phyloP scores from a whole-genome alignment of 2,888 invertebrate species.

The Melanophora roralis region DNA sequence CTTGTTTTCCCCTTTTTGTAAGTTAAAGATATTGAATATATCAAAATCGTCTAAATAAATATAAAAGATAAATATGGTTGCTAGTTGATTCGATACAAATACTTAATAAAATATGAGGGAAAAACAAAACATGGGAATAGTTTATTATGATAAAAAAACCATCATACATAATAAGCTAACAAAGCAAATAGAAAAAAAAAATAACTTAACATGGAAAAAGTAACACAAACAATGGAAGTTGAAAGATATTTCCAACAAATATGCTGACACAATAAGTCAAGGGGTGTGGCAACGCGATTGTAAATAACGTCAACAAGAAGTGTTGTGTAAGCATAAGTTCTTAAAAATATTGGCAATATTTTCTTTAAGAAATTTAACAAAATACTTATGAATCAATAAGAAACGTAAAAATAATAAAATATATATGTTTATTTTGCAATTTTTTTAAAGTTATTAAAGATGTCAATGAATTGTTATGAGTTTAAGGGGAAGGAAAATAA shows the following conservation, averaged over 20 bases:
- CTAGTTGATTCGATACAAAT: neutral
- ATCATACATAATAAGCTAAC: no score
- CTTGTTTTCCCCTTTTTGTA: neutral
- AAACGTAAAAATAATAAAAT: no score
- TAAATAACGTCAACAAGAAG: neutral
- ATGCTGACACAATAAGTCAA: no score
- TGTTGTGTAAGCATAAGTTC: neutral
- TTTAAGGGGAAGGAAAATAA: no score
- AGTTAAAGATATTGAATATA: neutral
- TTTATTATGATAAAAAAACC: constrained; percentile 11
- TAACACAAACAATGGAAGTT: no score
- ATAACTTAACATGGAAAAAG: neutral
- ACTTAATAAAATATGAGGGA: no score
- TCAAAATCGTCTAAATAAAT: neutral
- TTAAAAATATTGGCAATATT: neutral
- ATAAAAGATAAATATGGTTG: constrained; percentile 6
- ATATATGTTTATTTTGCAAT: no score
- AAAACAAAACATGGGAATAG: constrained; percentile 19
- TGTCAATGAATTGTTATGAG: no score
- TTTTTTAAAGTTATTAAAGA: no score
- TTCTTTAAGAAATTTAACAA: neutral
- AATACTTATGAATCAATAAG: neutral
- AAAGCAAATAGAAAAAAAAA: neutral
- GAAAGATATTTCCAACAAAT: no score
- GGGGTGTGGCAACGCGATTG: no score